phyloP scores from a whole-genome alignment of 2,113 vertebrate species.

The Potamarius usumacintae region DNA sequence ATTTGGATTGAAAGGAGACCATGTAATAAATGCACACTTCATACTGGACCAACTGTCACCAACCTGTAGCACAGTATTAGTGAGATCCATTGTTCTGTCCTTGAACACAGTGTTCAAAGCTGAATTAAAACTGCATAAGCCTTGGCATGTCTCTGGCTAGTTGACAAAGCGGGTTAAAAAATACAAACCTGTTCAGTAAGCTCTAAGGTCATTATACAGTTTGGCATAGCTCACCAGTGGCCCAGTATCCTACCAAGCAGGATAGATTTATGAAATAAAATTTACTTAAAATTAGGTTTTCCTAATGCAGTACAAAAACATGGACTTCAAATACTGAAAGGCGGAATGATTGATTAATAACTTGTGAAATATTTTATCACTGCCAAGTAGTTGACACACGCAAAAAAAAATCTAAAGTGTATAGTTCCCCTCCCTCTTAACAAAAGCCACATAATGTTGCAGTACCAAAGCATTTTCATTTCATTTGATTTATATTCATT shows the following conservation, averaged over 20 bases:
- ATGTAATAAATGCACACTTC: slow-evolving; percentile 17
- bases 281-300: background rate
- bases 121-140: background rate
- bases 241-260: background rate
- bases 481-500: slow-evolving; percentile 36
- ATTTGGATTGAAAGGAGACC: background rate
- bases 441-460: slow-evolving; percentile 6
- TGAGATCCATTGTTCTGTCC: background rate
- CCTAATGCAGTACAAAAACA: background rate
- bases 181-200: background rate
- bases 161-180: background rate
- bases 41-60: background rate
- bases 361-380: slow-evolving; percentile 23
- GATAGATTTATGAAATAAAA: background rate
- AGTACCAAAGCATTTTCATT: background rate
- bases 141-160: background rate
- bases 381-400: background rate
- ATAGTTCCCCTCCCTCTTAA: slow-evolving; percentile 11
- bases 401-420: background rate
- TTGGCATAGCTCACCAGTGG: background rate
- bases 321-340: slow-evolving; percentile 5
- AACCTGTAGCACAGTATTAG: background rate
- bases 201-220: background rate
- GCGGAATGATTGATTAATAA: slow-evolving; percentile 33
- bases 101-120: background rate